Base-by-base conservation (phyloP, 2,113 vertebrate genomes). In the Probosciger aterrimus region DNA sequence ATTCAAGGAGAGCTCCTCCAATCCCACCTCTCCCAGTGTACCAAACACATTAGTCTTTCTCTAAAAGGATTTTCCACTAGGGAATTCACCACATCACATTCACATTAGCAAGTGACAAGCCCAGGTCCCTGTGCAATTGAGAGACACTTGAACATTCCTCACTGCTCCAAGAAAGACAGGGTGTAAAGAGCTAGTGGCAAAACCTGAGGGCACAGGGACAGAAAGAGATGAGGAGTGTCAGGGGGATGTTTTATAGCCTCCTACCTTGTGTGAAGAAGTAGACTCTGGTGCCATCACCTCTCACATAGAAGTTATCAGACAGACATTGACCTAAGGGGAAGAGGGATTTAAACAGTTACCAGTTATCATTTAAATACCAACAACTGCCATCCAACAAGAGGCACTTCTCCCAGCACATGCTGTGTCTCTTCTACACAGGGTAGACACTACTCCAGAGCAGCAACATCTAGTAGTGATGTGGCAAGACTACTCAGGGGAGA, bases 241-340 rank as follows among this genome's bases (percentile, higher is more conserved):
- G 30, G 37, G 19, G 24, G 18, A 67, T 31, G 20, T 71, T 80
- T 94, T 95, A 27, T 47, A 78, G 70, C 80, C 53, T 88, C 83
- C 35, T 98, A 99, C 99, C 99, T 99, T 99, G 99, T 52, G 99
- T 99, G 94, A 99, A 99, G 98, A 99, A 99, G 97, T 99, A 99
- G 49, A 99, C 99, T 93, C 99, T 98, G 57, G 99, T 99, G 73
- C 99, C 99, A 95, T 99, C 99, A 33, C 99, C 99, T 97, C 99
- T 98, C 65, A 99, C 99, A 49, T 99, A 99, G 95, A 99, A 99
- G 97, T 99, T 99, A 92, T 99, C 99, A 69, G 99, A 98, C 25
- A 99, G 97, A 98, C 99, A 99, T 4, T 99, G 98, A 90, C 99
- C 99, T 99, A 92, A 69, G 90, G 93, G 91, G 44, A 96, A 81